Base-by-base conservation (phyloP, 1,140 invertebrate genomes). In the Planococcus citri region DNA sequence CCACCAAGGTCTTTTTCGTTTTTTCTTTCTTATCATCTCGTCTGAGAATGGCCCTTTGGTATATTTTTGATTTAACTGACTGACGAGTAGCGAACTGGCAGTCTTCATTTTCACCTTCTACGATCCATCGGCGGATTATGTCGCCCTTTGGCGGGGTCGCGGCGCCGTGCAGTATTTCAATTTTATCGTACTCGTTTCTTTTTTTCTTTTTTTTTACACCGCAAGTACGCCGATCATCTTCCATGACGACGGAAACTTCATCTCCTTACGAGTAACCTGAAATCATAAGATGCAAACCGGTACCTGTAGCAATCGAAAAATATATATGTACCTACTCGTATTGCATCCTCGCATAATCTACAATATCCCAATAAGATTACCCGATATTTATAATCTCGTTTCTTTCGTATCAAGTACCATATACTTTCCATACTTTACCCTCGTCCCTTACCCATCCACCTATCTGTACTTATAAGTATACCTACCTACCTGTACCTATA, bases 201-300 rank as follows among this genome's bases (percentile, higher is more conserved):
- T 9, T n/a, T 6, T 51, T 51, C 17, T 51, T 51, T 17, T 3
- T 51, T 51, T 9, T 51, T 51, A 6, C 2, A 51, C 41, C 41
- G 6, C n/a, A 14, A 20, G 33, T 8, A 17, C 41, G 41, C 17
- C n/a, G 41, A 51, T 51, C 41, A 51, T 51, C n/a, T 51, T 51
- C 41, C 41, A 51, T 51, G 41, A 51, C 41, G 41, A 51, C n/a
- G 41, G 41, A 51, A 51, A 51, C 41, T 51, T 51, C 41, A 51
- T 51, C n/a, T 51, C 41, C 41, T n/a, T 51, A 51, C 12, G n/a
- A 3, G n/a, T 51, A 51, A 51, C 41, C 41, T 51, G 41, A 51
- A 51, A 51, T n/a, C n/a, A 51, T n/a, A 51, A 51, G 6, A 20
- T 3, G 41, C 29, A 33, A 3, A 33, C 12, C 29, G 29, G 29